Conservation (phyloP, 2,797 vertebrate genomes). For the Sebastes nivosus region DNA sequence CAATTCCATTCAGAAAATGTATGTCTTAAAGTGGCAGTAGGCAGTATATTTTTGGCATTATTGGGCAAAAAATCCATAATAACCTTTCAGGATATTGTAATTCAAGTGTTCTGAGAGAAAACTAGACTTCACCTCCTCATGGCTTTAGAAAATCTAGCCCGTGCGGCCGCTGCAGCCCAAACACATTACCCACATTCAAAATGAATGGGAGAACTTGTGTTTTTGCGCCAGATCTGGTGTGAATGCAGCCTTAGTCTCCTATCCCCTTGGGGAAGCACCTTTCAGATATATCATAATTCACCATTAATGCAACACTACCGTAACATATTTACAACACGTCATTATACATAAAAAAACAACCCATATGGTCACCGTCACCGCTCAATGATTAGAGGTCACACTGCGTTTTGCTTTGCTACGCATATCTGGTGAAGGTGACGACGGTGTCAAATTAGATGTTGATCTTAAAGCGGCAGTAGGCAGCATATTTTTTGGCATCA, state of each 20-base stretch:
- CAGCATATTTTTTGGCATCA: no score
- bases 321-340: not conserved
- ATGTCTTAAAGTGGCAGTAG: not conserved
- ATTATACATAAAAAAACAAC: not conserved
- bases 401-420: constrained; percentile 35
- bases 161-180: no score
- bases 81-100: no score
- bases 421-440: constrained; percentile 60
- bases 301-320: not conserved
- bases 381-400: constrained; percentile 42
- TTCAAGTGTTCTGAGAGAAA: no score
- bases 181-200: no score
- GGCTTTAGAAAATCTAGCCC: no score
- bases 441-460: constrained; percentile 65
- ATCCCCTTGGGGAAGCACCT: not conserved
- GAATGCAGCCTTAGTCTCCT: not conserved
- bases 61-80: no score
- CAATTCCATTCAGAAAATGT: not conserved
- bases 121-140: no score
- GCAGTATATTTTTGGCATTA: no score
- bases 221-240: no score
- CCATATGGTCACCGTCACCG: not conserved
- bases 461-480: constrained; percentile 30
- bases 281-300: not conserved
- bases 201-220: no score